Conservation (phyloP, 2,797 vertebrate species). For the Scyliorhinus canicula region DNA sequence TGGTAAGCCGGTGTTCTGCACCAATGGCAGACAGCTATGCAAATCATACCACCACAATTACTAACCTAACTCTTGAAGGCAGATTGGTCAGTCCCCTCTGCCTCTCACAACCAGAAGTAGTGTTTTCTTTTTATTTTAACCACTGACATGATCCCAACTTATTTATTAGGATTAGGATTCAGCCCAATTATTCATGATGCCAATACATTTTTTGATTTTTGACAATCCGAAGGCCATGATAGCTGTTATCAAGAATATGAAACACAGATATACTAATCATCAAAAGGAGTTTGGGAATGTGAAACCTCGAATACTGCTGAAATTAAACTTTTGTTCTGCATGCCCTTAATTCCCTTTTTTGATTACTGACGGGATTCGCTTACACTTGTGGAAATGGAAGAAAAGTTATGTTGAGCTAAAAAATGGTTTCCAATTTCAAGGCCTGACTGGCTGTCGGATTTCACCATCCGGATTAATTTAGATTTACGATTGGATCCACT, state of each 20-base stretch:
- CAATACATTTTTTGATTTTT: not conserved
- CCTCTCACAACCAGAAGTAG: not conserved
- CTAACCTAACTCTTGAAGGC: not conserved
- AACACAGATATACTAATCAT: not conserved
- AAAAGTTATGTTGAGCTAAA: not conserved
- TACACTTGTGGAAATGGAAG: not conserved
- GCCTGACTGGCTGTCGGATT: not conserved
- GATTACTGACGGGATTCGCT: not conserved
- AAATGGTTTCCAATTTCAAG: not conserved
- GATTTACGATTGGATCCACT: not conserved
- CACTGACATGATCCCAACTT: not conserved
- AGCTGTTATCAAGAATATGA: not conserved
- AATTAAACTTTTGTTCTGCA: not conserved
- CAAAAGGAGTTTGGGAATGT: not conserved
- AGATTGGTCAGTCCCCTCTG: not conserved
- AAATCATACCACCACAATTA: no score
- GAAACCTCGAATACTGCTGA: not conserved
- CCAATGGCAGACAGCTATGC: no score
- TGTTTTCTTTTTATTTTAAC: not conserved
- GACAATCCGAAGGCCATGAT: not conserved
- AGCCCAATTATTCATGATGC: not conserved
- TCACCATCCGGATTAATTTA: not conserved
- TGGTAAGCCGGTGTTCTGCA: no score
- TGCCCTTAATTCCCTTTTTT: not conserved
- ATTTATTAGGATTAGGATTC: not conserved